Conservation (phyloP, 2,113 vertebrate genomes). For the Mirounga angustirostris region DNA sequence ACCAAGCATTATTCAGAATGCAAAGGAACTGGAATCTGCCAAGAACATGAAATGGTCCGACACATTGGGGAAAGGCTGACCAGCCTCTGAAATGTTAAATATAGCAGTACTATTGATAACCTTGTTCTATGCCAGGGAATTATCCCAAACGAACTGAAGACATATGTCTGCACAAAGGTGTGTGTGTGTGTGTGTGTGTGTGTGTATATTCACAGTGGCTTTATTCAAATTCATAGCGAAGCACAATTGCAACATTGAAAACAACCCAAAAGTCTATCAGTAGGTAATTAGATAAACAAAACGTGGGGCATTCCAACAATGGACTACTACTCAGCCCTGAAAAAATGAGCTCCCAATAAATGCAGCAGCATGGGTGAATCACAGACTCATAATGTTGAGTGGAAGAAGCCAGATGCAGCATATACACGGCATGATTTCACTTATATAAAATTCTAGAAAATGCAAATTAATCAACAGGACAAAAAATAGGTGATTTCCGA, state of each 20-base stretch:
- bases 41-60: background rate
- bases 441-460: background rate
- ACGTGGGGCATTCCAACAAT: background rate
- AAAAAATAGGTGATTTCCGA: background rate
- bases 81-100: background rate
- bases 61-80: background rate
- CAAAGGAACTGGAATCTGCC: background rate
- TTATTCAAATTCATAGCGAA: background rate
- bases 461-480: background rate
- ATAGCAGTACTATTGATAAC: accelerated
- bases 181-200: no score
- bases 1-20: background rate
- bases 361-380: accelerated
- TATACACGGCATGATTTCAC: background rate
- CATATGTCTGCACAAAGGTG: background rate
- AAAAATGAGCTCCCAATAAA: background rate
- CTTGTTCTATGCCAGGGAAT: background rate
- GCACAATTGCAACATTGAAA: background rate
- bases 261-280: background rate
- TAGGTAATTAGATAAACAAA: background rate
- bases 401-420: background rate
- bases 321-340: background rate
- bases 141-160: background rate
- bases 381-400: background rate
- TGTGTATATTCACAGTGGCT: background rate